Conservation (phyloP, 1,140 invertebrate species). For the Bactericera cockerelli region DNA sequence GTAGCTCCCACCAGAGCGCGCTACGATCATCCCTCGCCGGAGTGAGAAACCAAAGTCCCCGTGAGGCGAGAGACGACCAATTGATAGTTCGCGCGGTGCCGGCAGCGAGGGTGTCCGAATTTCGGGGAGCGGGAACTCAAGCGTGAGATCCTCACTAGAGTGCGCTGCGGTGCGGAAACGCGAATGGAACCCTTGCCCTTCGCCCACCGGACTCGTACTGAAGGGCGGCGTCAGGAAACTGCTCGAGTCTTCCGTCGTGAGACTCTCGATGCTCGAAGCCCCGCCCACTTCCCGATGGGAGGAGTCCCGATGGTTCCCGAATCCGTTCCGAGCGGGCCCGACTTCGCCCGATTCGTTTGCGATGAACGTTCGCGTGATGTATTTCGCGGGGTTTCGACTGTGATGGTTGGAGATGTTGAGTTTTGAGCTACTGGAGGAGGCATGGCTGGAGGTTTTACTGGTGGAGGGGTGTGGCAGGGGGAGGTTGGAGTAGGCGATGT, state of each 20-base stretch:
- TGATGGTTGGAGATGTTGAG: no score
- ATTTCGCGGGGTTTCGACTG: background rate
- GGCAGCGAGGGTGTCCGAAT: slow-evolving; percentile 57
- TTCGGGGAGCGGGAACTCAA: slow-evolving; percentile 59
- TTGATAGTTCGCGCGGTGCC: slow-evolving; percentile 54
- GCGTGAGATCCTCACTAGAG: slow-evolving; percentile 37
- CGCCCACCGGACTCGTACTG: slow-evolving; percentile 60
- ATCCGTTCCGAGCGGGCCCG: no score
- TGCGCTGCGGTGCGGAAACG: background rate
- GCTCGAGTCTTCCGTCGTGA: slow-evolving; percentile 53
- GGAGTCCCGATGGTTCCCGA: slow-evolving; percentile 16
- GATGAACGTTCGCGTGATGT: slow-evolving; percentile 7
- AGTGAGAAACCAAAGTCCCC: slow-evolving; percentile 92
- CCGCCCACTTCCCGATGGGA: slow-evolving; percentile 42
- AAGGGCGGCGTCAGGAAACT: slow-evolving; percentile 70
- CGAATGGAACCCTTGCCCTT: slow-evolving; percentile 32
- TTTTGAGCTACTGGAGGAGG: no score
- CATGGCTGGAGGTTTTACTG: background rate
- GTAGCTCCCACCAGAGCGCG: slow-evolving; percentile 29
- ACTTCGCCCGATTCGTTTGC: slow-evolving; percentile 12
- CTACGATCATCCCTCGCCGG: slow-evolving; percentile 65
- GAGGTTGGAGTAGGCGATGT: slow-evolving; percentile 46
- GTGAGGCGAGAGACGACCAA: slow-evolving; percentile 64
- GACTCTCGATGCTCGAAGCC: slow-evolving; percentile 59
- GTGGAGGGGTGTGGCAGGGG: slow-evolving; percentile 22